Evolutionary conservation across 2,888 invertebrate genomes (phyloP).

Genomic region (Epirrita christyi): DNA sequence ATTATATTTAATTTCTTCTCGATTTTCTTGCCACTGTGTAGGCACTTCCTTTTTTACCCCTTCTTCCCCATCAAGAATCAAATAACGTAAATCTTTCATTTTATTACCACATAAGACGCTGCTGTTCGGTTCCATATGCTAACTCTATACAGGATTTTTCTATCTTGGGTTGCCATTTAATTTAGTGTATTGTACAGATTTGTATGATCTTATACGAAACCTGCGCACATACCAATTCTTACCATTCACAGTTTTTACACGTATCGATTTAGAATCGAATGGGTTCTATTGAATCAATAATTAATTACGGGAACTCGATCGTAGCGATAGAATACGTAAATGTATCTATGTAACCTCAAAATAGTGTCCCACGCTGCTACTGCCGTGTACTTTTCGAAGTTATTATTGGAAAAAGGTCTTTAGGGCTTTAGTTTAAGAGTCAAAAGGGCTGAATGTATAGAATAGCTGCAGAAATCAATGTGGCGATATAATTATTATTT

Average conservation of each 20-base stretch:
- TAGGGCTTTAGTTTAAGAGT: constrained; percentile 41
- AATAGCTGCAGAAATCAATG: constrained; percentile 52
- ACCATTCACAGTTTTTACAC: constrained; percentile 56
- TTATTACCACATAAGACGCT: too few relatives aligned
- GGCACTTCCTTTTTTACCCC: too few relatives aligned
- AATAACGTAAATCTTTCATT: too few relatives aligned
- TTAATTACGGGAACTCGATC: constrained; percentile 66
- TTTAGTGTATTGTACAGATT: background rate
- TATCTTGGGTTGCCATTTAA: too few relatives aligned
- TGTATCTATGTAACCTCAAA: constrained; percentile 58
- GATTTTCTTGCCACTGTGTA: too few relatives aligned
- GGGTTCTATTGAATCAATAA: constrained; percentile 61
- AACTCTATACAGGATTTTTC: too few relatives aligned
- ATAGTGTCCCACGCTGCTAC: constrained; percentile 66
- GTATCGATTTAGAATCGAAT: constrained; percentile 57
- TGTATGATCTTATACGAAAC: constrained; percentile 19
- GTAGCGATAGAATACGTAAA: constrained; percentile 25
- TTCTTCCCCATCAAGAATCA: too few relatives aligned
- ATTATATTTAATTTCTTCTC: too few relatives aligned
- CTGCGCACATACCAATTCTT: constrained; percentile 45
- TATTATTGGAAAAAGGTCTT: constrained; percentile 41
- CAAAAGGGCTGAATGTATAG: constrained; percentile 31
- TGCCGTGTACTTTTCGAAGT: constrained; percentile 5
- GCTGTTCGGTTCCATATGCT: too few relatives aligned
- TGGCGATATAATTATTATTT: constrained; percentile 67